phyloP scores from a whole-genome alignment of 2,113 vertebrate species.

The Sciurus niger region DNA sequence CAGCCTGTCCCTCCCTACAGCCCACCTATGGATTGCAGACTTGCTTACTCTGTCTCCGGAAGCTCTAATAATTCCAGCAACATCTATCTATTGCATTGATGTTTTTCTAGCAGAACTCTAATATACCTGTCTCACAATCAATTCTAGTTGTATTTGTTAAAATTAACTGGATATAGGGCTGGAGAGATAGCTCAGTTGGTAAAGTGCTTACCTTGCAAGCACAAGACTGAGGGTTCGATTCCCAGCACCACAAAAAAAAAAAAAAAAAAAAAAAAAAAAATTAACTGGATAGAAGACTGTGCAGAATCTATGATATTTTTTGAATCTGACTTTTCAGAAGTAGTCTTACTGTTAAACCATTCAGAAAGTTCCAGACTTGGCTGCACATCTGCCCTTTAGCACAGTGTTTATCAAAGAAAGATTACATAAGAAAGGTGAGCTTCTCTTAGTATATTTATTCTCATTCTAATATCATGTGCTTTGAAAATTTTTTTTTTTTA shows the following conservation, averaged over 20 bases:
- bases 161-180: neutral
- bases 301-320: neutral
- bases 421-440: neutral
- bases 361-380: neutral
- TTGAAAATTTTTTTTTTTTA: conserved; percentile 24
- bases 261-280: no score
- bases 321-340: neutral
- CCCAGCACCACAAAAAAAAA: no score
- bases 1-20: neutral
- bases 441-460: neutral
- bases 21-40: neutral
- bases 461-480: neutral
- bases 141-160: neutral
- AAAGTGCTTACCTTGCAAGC: no score
- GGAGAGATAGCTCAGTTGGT: no score
- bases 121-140: neutral
- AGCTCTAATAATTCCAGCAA: neutral
- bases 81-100: neutral
- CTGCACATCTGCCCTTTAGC: neutral
- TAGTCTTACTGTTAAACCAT: neutral
- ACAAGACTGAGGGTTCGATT: no score
- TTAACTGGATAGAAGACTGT: no score
- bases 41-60: neutral
- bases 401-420: neutral
- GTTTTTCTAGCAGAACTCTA: neutral